These are phyloP conservation scores for Pleuronectes platessa DNA, from an alignment of 2,113 vertebrate species.

Conservation along the genomic window DNA sequence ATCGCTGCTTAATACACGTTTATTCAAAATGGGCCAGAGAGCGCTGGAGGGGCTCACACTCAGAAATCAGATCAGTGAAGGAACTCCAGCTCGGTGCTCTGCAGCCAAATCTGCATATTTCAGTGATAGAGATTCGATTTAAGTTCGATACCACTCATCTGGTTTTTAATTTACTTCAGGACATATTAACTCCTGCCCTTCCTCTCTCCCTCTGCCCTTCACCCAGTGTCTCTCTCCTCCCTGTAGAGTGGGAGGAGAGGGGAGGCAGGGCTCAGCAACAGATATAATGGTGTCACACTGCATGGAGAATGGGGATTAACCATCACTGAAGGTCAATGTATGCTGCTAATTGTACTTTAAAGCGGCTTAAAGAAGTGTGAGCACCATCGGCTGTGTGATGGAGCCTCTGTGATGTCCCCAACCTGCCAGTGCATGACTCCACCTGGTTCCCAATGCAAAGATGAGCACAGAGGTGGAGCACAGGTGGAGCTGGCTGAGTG, in stretches of 20 bases:
- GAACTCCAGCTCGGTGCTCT: neutral
- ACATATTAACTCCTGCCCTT: constrained; percentile 2
- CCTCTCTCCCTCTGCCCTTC: constrained; percentile 23
- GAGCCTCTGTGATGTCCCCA: no score
- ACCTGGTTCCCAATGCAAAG: no score
- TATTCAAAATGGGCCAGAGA: constrained; percentile 26
- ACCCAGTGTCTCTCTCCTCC: constrained; percentile 1
- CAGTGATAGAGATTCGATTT: neutral
- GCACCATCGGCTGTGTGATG: no score
- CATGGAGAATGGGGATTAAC: constrained; percentile 36
- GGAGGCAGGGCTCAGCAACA: constrained; percentile 5
- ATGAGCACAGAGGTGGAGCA: no score
- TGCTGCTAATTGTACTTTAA: constrained; percentile 15
- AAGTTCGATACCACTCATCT: neutral
- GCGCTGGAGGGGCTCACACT: neutral
- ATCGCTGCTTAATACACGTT: constrained; percentile 27
- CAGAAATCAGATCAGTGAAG: neutral
- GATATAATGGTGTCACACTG: constrained; percentile 20
- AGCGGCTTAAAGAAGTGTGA: neutral
- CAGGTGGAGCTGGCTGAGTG: no score
- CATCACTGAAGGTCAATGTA: constrained; percentile 46
- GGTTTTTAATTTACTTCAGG: neutral
- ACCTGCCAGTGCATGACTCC: no score
- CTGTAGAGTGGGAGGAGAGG: constrained; percentile 15
- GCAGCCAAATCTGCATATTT: neutral